Evolutionary conservation across 2,797 vertebrate genomes (phyloP), one percentile per base, ranked within the genome.

Genomic region (Scarus forsteni): DNA sequence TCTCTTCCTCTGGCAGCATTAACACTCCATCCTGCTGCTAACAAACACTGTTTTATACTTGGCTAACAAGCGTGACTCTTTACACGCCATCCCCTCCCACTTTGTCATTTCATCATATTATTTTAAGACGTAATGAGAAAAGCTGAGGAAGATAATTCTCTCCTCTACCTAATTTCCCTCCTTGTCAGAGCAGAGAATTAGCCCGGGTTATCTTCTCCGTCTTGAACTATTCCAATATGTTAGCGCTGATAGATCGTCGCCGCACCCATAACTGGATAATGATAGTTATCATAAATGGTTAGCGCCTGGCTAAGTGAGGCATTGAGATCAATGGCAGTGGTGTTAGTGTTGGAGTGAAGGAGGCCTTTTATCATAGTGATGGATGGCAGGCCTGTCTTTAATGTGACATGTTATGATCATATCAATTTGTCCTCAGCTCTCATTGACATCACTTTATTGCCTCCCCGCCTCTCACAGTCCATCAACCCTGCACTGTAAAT

Each of bases 381-480:
- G 86, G 93, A 94, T 92, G 89, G 88, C 87, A 68, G 81, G 62
- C 68, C 77, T 56, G 84, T 91, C 89, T 86, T 89, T 90, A 92
- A 93, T 89, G 89, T 85, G 91, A 92, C 91, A 83, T 79, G 85
- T 93, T 92, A 92, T 87, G 87, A 92, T 93, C 92, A 90, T 91
- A 92, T 92, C 92, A 91, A 88, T 94, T 93, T 92, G 89, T 89
- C 78, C 80, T 81, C 89, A 16, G 79, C 81, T 83, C 89, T 89
- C 88, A 89, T 91, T 57, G 78, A 88, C 91, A 85, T 85, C 79
- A 69, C 85, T 93, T 92, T 89, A 92, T 89, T 81, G 88, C 87
- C 86, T 86, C 86, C 70, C 72, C 54, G 80, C 83, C 81, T 81
- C 86, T 86, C 84, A 79, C 88, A 80, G 86, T 80, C 86, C 88